Base-by-base conservation (phyloP, 2,797 vertebrate genomes). In the Neostethus bicornis region DNA sequence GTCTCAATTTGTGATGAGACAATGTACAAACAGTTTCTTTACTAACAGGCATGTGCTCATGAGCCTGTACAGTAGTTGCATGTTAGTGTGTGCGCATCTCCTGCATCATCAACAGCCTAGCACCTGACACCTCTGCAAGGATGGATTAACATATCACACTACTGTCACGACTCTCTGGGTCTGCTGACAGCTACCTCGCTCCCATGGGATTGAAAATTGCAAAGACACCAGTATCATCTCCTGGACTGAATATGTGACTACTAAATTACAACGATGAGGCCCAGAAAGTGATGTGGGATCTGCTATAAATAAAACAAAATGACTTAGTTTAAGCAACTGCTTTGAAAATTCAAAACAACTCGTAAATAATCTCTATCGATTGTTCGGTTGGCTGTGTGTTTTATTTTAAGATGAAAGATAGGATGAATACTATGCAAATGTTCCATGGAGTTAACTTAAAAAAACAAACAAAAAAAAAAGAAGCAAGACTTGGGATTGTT, bases 111-210 rank as follows among this genome's bases (percentile, higher is more conserved):
- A 89, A 77, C 81, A 82, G 84, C 81, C 84, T 83, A 87, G 70
- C 77, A 71, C 75, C 79, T 82, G 81, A 85, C 81, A 84, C 75
- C 82, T 80, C 79, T 57, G 80, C 45, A 7, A 80, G 84, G 76
- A 59, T 47, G 71, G 80, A 90, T 88, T 88, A 86, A 62, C 80
- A 85, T 84, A 88, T 90, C 86, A 88, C 85, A 87, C 81, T 60
- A 68, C 60, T 79, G 77, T 72, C 80, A 77, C 32, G 28, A 47
- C 72, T 75, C 76, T 4, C 64, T 77, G 73, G 73, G 81, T 66
- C 81, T 82, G 68, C 83, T 80, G 81, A 83, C 84, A 77, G 75
- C 71, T 70, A 61, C 43, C 24, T 60, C 62, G 58, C 61, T 78
- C 84, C 63, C 74, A 57, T 73, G 57, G 71, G 81, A 68, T 65